Evolutionary conservation across 2,797 vertebrate species (phyloP).

Genomic region (Sebastes taczanowskii): DNA sequence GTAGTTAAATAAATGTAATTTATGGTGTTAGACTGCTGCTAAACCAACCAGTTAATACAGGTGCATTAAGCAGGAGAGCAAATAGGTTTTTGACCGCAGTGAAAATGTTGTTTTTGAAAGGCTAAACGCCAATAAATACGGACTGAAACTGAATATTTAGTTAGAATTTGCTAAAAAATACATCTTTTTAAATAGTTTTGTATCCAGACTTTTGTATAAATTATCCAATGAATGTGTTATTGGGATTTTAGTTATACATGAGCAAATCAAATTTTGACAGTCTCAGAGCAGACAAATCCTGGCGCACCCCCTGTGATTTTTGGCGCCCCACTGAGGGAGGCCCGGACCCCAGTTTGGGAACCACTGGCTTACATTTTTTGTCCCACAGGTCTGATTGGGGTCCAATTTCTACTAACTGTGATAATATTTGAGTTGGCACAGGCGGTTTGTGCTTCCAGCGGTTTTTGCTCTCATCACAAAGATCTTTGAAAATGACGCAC

Average conservation of each 20-base stretch:
- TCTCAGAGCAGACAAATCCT: not conserved
- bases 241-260: not conserved
- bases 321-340: not conserved
- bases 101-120: no score
- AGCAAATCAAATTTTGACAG: not conserved
- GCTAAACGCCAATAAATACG: no score
- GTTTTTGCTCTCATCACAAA: slow-evolving; percentile 59
- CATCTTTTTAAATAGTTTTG: not conserved
- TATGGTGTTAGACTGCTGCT: no score
- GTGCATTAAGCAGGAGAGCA: no score
- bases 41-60: no score
- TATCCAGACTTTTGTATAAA: not conserved
- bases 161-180: not conserved
- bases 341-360: not conserved
- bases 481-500: slow-evolving; percentile 59
- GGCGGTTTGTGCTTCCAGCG: slow-evolving; percentile 52
- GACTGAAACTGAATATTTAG: not conserved
- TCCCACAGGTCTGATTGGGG: slow-evolving; percentile 34
- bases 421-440: slow-evolving; percentile 74
- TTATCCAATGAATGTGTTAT: not conserved
- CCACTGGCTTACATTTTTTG: slow-evolving; percentile 41
- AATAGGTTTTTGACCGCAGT: no score
- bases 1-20: no score
- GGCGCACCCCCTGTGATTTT: not conserved
- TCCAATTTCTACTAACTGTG: slow-evolving; percentile 60